Percentiles rank a stretch among this genome's conserved stretches.
Conservation (phyloP, 2,888 invertebrate species). For the Hypolimnas misippus region DNA sequence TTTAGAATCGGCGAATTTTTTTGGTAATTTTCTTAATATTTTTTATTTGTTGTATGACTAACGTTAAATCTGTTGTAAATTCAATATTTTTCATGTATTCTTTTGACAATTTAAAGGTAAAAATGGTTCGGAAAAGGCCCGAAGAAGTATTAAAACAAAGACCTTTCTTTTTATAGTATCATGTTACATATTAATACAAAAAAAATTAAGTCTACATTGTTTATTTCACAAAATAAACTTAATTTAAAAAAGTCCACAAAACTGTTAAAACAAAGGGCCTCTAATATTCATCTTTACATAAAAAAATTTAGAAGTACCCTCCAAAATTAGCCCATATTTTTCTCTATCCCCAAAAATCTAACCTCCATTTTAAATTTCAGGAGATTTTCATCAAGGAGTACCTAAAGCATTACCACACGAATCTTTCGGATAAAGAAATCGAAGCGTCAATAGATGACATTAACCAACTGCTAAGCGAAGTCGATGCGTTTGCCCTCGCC, state of each 20-base stretch:
- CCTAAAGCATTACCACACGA: conserved; percentile 62
- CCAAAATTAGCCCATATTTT: background rate
- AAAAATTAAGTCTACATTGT: no score
- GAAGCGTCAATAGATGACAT: conserved; percentile 80
- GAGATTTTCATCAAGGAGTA: conserved; percentile 85
- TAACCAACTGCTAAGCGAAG: conserved; percentile 88
- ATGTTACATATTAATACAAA: no score
- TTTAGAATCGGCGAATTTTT: background rate
- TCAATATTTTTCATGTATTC: background rate
- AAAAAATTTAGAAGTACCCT: background rate
- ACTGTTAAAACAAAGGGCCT: no score
- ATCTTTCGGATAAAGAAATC: conserved; percentile 50
- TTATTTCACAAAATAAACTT: no score
- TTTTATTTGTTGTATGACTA: conserved; percentile 10
- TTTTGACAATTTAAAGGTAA: background rate
- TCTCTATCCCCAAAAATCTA: conserved; percentile 24
- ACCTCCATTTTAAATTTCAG: conserved; percentile 52
- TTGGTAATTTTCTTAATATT: conserved; percentile 5
- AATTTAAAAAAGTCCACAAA: no score
- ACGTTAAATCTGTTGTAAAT: conserved; percentile 43
- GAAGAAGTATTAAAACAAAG: background rate
- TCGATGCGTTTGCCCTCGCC: conserved; percentile 92
- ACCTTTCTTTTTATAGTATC: no score
- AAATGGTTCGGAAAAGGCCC: background rate
- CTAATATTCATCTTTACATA: no score